These are phyloP conservation scores for Sciurus niger DNA, from an alignment of 2,113 vertebrate genomes.

Conservation along the genomic window DNA sequence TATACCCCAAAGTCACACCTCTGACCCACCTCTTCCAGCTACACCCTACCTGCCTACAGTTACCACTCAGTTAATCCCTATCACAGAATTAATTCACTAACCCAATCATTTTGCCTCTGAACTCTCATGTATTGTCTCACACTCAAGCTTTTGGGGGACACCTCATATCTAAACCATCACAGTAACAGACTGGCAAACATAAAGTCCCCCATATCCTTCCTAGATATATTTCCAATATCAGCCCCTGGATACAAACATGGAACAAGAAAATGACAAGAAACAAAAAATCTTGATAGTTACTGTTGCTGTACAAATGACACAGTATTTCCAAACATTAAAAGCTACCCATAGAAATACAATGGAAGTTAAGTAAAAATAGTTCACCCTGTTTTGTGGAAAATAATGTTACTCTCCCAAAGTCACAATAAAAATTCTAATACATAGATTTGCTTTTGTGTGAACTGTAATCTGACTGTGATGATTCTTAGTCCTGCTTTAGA, in stretches of 20 bases:
- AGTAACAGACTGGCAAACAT: background rate
- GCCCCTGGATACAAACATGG: background rate
- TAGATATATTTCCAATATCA: background rate
- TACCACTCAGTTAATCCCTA: too few species aligned
- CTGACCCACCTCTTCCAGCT: too few species aligned
- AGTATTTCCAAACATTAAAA: background rate
- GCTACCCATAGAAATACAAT: background rate
- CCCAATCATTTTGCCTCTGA: too few species aligned
- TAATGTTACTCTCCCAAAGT: background rate
- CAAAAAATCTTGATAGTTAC: background rate
- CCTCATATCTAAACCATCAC: too few species aligned
- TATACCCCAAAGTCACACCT: too few species aligned
- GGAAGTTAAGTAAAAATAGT: conserved; percentile 18
- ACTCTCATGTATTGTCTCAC: too few species aligned
- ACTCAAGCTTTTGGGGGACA: too few species aligned
- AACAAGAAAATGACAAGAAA: background rate
- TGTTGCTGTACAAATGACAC: background rate
- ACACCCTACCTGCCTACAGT: too few species aligned
- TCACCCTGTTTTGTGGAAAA: conserved; percentile 32
- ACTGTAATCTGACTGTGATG: background rate
- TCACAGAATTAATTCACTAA: too few species aligned
- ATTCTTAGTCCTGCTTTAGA: background rate
- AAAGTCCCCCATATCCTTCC: background rate
- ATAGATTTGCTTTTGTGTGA: background rate
- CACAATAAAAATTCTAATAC: background rate